Evolutionary conservation across 2,888 invertebrate genomes (phyloP), one percentile per base, ranked within the genome.

Genomic region (Aphrophora alni): DNA sequence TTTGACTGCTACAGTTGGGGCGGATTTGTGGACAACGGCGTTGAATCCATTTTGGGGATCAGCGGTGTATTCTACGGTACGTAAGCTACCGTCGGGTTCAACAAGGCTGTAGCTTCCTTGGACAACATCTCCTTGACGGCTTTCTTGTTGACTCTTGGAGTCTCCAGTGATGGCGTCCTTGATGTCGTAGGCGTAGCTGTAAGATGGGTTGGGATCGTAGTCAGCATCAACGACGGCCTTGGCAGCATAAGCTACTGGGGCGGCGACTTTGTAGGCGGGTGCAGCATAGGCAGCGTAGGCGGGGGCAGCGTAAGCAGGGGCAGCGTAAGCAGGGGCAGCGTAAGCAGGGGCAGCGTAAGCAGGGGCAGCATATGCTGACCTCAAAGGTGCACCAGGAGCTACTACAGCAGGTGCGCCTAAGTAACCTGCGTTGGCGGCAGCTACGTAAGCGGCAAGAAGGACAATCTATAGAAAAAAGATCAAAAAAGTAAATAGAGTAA

Each of bases 271-370:
- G 71, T 83, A 84, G 73, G 87, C 86, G 80, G 84, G 83, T 84
- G 89, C 89, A 87, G 87, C 82, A 87, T 87, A 59, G 86, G 88
- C 28, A 86, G 87, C n/a, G n/a, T n/a, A n/a, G n/a, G n/a, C n/a
- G n/a, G n/a, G 12, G 87, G 86, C n/a, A 87, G 88, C 79, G 84
- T 82, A 85, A 7, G 89, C 90, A 27, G 89, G 87, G 78, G 87
- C 86, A 75, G 86, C 85, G 82, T 86, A 86, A 44, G 86, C 84
- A 73, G 86, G 86, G 73, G 84, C 85, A 75, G 86, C 85, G 82
- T 86, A 86, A 51, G 86, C 84, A 74, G 86, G 86, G 72, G 84
- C 85, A 75, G 80, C 84, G 71, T 86, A 83, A 33, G 86, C 86
- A 26, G 86, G 86, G 51, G n/a, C n/a, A 75, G 80, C 84, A 80